These are phyloP conservation scores for Hiodon alosoides DNA, from an alignment of 2,113 vertebrate genomes.

Conservation along the genomic window DNA sequence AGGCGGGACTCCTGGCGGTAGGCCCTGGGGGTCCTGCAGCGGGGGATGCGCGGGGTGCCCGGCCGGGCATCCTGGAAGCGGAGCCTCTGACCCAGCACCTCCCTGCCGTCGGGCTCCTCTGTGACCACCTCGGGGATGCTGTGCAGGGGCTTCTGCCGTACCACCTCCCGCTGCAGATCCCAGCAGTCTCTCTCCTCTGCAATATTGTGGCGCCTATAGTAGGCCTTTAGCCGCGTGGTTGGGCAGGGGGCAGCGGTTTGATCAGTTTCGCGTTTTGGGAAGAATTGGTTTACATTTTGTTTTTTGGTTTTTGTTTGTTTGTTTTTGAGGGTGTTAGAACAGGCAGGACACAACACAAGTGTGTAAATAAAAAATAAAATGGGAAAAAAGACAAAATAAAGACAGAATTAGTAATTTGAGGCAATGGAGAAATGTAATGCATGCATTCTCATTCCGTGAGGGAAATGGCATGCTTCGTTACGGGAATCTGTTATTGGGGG, in stretches of 20 bases:
- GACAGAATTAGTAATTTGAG: conserved; percentile 92
- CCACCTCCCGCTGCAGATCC: conserved; percentile 77
- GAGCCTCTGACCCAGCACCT: conserved; percentile 56
- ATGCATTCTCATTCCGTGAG: conserved; percentile 77
- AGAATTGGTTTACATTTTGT: conserved; percentile 26
- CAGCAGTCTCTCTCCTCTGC: conserved; percentile 67
- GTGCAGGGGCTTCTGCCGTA: conserved; percentile 77
- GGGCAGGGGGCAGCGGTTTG: background rate
- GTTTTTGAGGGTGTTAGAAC: conserved; percentile 67
- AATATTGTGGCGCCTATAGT: conserved; percentile 66
- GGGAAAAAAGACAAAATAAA: conserved; percentile 89
- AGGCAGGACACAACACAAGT: conserved; percentile 69
- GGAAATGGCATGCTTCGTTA: conserved; percentile 75
- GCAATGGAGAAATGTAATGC: conserved; percentile 69
- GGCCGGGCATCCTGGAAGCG: conserved; percentile 53
- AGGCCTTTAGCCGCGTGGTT: conserved; percentile 61
- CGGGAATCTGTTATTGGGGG: conserved; percentile 68
- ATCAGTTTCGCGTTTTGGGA: conserved; percentile 11
- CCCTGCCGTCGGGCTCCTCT: conserved; percentile 70
- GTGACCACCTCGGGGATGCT: conserved; percentile 95
- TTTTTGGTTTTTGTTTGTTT: conserved; percentile 45
- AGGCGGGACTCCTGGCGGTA: conserved; percentile 50
- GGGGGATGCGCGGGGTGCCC: conserved; percentile 45
- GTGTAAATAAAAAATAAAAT: conserved; percentile 71
- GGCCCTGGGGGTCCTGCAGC: conserved; percentile 40